phyloP scores from a whole-genome alignment of 2,797 vertebrate genomes.

The Poecilia gillii region DNA sequence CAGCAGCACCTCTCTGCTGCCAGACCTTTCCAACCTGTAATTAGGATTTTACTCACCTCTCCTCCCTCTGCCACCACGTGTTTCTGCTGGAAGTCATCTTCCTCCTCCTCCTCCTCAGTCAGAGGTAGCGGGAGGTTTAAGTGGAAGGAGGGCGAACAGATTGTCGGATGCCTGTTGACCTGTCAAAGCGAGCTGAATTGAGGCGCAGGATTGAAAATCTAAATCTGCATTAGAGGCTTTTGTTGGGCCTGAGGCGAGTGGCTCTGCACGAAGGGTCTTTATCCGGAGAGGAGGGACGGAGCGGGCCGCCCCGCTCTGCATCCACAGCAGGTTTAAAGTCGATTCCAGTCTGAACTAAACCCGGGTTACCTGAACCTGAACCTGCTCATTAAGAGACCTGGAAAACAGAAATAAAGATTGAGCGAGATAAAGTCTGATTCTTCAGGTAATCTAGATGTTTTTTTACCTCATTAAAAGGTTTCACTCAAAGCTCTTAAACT shows the following conservation, averaged over 20 bases:
- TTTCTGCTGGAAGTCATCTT: background rate
- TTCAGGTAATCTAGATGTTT: background rate
- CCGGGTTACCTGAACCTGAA: no score
- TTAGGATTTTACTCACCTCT: slow-evolving; percentile 36
- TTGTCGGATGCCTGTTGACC: slow-evolving; percentile 76
- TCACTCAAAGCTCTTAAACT: background rate
- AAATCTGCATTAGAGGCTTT: slow-evolving; percentile 83
- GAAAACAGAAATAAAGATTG: background rate
- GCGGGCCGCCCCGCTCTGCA: background rate
- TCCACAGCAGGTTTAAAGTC: background rate
- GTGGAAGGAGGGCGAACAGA: slow-evolving; percentile 70
- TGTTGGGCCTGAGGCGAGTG: slow-evolving; percentile 71
- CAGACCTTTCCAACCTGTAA: slow-evolving; percentile 51
- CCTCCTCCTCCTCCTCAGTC: background rate
- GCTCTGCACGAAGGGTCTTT: slow-evolving; percentile 73
- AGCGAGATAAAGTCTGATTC: background rate
- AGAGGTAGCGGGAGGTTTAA: slow-evolving; percentile 55
- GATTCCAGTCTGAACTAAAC: background rate
- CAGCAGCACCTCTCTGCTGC: slow-evolving; percentile 42
- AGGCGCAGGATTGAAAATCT: slow-evolving; percentile 77
- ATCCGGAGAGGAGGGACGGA: slow-evolving; percentile 31
- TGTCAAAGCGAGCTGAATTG: slow-evolving; percentile 70
- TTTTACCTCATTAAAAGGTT: background rate
- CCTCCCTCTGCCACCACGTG: slow-evolving; percentile 5
- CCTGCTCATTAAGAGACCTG: background rate